Evolutionary conservation across 2,888 invertebrate species (phyloP).

Genomic region (Hemistola chrysoprasaria): DNA sequence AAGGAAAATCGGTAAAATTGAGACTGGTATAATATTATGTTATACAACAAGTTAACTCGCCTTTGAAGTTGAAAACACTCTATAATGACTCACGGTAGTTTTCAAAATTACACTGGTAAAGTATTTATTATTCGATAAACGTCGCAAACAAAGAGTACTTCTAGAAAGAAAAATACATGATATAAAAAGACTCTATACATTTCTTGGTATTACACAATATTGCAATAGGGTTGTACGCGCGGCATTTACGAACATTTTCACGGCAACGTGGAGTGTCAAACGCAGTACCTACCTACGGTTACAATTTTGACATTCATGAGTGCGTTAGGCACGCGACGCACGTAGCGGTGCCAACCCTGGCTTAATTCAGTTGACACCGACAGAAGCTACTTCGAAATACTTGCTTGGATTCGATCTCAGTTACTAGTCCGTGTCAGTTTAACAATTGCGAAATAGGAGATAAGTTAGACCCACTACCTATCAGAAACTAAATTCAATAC

Average conservation of each 20-base stretch:
- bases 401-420: conserved; percentile 14
- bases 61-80: too few species aligned
- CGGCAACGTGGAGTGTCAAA: conserved; percentile 39
- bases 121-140: too few species aligned
- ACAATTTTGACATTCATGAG: conserved; percentile 55
- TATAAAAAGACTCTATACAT: background rate
- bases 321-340: conserved; percentile 38
- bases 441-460: background rate
- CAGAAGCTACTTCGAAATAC: conserved; percentile 21
- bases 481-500: too few species aligned
- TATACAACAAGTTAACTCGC: too few species aligned
- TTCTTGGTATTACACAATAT: conserved; percentile 7
- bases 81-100: too few species aligned
- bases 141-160: too few species aligned
- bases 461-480: too few species aligned
- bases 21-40: too few species aligned
- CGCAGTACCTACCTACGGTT: conserved; percentile 39
- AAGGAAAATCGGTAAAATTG: too few species aligned
- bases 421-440: conserved; percentile 12
- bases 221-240: conserved; percentile 18
- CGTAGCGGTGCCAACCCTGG: conserved; percentile 32
- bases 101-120: too few species aligned
- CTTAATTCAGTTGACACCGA: conserved; percentile 19
- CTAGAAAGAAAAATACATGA: too few species aligned
- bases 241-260: conserved; percentile 30